Conservation (phyloP, 2,888 invertebrate genomes). For the Isoperla grammatica region DNA sequence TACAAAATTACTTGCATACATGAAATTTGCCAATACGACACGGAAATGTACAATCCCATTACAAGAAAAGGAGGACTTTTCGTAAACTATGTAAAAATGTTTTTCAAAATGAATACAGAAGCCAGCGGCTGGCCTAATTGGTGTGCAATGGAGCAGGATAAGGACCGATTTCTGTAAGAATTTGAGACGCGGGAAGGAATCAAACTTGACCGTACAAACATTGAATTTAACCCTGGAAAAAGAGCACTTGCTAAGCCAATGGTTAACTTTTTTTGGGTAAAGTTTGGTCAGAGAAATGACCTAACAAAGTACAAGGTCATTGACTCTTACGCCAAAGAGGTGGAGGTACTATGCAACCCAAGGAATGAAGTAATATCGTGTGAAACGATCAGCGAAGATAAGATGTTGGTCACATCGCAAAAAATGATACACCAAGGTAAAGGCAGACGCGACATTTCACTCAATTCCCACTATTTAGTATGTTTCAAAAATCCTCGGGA, state of each 20-base stretch:
- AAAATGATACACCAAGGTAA: slow-evolving; percentile 33
- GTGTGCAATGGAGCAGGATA: slow-evolving; percentile 29
- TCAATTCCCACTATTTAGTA: too few species aligned
- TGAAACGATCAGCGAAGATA: background rate
- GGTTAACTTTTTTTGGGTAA: slow-evolving; percentile 34
- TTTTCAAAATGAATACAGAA: slow-evolving; percentile 37
- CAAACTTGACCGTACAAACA: slow-evolving; percentile 18
- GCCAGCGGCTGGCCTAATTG: slow-evolving; percentile 34
- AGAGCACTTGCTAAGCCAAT: slow-evolving; percentile 31
- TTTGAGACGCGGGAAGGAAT: slow-evolving; percentile 27
- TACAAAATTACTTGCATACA: background rate
- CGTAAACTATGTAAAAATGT: slow-evolving; percentile 37
- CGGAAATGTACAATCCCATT: background rate
- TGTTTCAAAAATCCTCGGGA: slow-evolving; percentile 33
- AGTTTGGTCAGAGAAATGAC: background rate
- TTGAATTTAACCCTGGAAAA: slow-evolving; percentile 28
- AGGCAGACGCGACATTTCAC: slow-evolving; percentile 31
- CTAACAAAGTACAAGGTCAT: background rate
- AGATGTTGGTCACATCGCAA: slow-evolving; percentile 22
- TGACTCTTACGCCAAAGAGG: background rate
- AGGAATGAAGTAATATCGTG: background rate
- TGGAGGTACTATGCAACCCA: background rate
- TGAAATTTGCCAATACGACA: background rate
- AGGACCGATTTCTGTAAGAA: slow-evolving; percentile 24
- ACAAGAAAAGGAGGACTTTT: slow-evolving; percentile 36